Base-by-base conservation (phyloP, 2,113 vertebrate species). In the Ceyx margarethae region DNA sequence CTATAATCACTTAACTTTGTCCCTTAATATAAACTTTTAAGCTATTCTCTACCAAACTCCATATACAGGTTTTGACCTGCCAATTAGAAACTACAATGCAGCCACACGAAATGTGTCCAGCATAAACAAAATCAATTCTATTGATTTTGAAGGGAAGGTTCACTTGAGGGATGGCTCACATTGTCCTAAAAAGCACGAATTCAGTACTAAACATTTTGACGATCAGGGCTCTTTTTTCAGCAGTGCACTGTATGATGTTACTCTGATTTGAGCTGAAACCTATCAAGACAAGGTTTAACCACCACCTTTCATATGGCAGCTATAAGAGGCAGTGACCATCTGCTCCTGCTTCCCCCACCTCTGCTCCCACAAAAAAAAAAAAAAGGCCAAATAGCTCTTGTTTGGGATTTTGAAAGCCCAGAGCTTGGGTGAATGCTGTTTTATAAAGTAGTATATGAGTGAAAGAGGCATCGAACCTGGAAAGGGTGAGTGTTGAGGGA, bases 101-200 rank as follows among this genome's bases (percentile, higher is more conserved):
- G 74, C 54, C 58, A 58, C 66, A 84, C 4, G 1, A 86, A 89
- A 94, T 56, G 6, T 65, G 77, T 82, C 56, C 89, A 66, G 66
- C 74, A 51, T 60, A 89, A 93, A 80, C 74, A 92, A 85, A 92
- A 93, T 90, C 81, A 80, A 92, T 95, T 65, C 20, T 61, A 82
- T 93, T 62, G 92, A 95, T 90, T 94, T 87, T 33, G 54, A 21
- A 54, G 50, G 31, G 74, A 81, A 93, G 85, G 66, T 58, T 94
- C 66, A 69, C 78, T 85, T 68, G 69, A 91, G 83, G 15, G 28
- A 56, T 3, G 0, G 57, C 22, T 89, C 50, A 62, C 54, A 90
- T 54, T 73, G 50, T 81, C 50, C 69, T 76, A 42, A 89, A 87
- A 89, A 66, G 12, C n/a, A 15, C 91, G 18, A 75, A 54, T 91